phyloP scores from a whole-genome alignment of 2,797 vertebrate genomes.

The Pangasius krempfi region DNA sequence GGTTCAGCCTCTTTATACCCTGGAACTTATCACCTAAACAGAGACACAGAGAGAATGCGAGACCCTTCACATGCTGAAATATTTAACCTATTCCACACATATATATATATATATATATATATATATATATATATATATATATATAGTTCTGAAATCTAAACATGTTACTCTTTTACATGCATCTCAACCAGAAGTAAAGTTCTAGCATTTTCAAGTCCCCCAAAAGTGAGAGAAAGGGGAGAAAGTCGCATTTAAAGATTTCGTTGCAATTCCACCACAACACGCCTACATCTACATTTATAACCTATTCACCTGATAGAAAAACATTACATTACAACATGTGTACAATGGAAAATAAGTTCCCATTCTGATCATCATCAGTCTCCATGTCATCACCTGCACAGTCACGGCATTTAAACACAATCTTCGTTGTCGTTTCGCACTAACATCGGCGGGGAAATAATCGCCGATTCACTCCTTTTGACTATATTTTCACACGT shows the following conservation, averaged over 20 bases:
- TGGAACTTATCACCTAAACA: constrained; percentile 83
- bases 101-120: no score
- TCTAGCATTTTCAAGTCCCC: not conserved
- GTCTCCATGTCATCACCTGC: no score
- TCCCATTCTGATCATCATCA: no score
- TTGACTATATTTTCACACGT: no score
- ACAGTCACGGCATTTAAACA: no score
- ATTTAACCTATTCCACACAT: not conserved
- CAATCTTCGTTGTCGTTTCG: no score
- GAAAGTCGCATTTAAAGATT: not conserved
- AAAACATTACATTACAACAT: no score
- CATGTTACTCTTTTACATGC: not conserved
- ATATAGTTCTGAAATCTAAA: not conserved
- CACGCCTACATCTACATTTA: no score
- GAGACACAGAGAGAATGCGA: constrained; percentile 52
- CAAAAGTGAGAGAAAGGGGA: not conserved
- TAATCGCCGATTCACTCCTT: no score
- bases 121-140: not conserved
- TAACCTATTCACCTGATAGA: no score
- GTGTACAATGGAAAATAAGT: not conserved
- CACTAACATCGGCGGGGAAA: no score
- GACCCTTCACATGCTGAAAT: not conserved
- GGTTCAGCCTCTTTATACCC: constrained; percentile 89
- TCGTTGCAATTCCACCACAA: not conserved
- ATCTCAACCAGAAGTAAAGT: not conserved